These are phyloP conservation scores for Atlantisia rogersi DNA, from an alignment of 2,113 vertebrate genomes.

Conservation along the genomic window DNA sequence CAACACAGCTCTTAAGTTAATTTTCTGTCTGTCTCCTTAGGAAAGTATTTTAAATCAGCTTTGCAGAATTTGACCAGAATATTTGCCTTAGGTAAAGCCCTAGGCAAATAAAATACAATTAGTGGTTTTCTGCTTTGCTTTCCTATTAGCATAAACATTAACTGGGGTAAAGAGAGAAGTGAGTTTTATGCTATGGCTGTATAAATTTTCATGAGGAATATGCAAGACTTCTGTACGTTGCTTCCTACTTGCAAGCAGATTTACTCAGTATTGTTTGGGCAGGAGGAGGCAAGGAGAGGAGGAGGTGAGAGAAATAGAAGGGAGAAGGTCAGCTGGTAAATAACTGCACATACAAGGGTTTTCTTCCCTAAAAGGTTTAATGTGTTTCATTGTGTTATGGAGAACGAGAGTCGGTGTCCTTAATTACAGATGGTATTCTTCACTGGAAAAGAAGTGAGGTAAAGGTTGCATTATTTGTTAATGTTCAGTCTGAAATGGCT, in stretches of 20 bases:
- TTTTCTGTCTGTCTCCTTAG: neutral
- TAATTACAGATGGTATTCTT: conserved; percentile 21
- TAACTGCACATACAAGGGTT: neutral
- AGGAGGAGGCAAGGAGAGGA: neutral
- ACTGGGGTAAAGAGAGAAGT: neutral
- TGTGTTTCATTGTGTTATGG: neutral
- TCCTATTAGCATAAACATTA: neutral
- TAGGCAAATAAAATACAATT: neutral
- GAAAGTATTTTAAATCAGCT: neutral
- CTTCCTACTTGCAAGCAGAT: neutral
- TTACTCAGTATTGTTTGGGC: neutral
- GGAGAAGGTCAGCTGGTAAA: neutral
- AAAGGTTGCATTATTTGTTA: conserved; percentile 5
- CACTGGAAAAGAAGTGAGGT: neutral
- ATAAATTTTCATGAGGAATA: neutral
- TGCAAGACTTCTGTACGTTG: neutral
- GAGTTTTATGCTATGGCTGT: neutral
- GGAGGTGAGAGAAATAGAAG: neutral
- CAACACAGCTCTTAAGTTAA: neutral
- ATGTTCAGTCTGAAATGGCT: conserved; percentile 2
- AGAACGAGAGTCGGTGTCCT: neutral
- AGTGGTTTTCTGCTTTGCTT: neutral
- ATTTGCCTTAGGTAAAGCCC: neutral
- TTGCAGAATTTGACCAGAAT: neutral
- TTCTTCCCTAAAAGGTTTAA: neutral